These are phyloP conservation scores for Salmo trutta DNA, from an alignment of 2,797 vertebrate species.

Conservation along the genomic window DNA sequence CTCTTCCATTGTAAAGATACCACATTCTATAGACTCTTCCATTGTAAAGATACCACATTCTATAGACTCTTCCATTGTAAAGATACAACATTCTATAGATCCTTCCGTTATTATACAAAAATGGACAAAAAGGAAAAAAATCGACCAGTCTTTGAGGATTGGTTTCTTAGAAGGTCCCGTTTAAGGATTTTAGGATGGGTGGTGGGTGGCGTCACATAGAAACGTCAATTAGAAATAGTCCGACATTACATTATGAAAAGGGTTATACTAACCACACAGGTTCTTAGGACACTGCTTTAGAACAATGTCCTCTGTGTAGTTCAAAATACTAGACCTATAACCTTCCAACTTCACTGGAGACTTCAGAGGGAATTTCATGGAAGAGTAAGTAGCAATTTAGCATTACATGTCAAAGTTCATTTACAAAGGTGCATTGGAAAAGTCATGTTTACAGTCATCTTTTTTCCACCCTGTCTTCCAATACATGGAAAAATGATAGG, in stretches of 20 bases:
- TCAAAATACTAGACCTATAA: background rate
- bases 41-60: background rate
- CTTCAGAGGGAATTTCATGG: background rate
- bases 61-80: background rate
- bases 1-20: background rate
- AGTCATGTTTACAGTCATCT: slow-evolving; percentile 15
- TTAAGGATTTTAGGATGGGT: background rate
- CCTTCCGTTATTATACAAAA: background rate
- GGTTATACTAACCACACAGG: background rate
- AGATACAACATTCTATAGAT: too few species aligned
- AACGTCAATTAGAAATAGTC: background rate
- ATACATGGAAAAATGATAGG: background rate
- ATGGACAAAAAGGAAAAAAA: background rate
- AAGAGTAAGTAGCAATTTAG: background rate
- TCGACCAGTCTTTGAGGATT: background rate
- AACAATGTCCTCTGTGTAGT: slow-evolving; percentile 6
- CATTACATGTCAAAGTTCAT: slow-evolving; percentile 24
- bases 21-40: background rate
- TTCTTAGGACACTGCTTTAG: background rate
- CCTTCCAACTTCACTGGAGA: background rate
- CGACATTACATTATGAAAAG: background rate
- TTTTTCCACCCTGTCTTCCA: slow-evolving; percentile 4
- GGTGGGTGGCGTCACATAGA: background rate
- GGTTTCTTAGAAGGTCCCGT: background rate
- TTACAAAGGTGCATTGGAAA: slow-evolving; percentile 22